Conservation (phyloP, 1,140 invertebrate species). For the Cydia fagiglandana region DNA sequence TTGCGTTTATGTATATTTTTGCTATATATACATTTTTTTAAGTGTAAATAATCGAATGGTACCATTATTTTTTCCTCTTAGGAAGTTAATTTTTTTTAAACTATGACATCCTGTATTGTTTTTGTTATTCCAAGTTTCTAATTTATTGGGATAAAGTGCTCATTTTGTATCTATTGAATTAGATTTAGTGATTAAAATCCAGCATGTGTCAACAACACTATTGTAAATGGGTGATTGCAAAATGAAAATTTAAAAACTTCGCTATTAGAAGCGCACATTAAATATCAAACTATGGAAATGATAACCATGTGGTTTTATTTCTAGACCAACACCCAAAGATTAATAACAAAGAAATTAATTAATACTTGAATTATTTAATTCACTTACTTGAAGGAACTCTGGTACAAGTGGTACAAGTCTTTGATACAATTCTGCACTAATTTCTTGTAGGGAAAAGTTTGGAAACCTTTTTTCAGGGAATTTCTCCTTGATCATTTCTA, state of each 20-base stretch:
- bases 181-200: too few species aligned
- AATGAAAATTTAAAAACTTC: background rate
- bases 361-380: background rate
- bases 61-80: too few species aligned
- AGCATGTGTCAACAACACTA: too few species aligned
- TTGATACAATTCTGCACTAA: constrained; percentile 82
- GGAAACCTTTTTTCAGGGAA: constrained; percentile 90
- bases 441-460: constrained; percentile 88
- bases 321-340: background rate
- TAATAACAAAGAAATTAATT: background rate
- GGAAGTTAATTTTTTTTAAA: too few species aligned
- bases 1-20: too few species aligned
- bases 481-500: constrained; percentile 90
- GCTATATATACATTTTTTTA: too few species aligned
- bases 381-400: constrained; percentile 84
- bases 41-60: too few species aligned
- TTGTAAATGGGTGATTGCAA: background rate
- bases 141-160: too few species aligned
- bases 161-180: too few species aligned
- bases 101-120: too few species aligned
- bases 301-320: background rate
- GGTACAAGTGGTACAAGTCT: constrained; percentile 80
- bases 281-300: background rate
- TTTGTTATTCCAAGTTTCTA: too few species aligned
- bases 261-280: background rate